phyloP scores from a whole-genome alignment of 2,113 vertebrate genomes.

The Bungarus multicinctus region DNA sequence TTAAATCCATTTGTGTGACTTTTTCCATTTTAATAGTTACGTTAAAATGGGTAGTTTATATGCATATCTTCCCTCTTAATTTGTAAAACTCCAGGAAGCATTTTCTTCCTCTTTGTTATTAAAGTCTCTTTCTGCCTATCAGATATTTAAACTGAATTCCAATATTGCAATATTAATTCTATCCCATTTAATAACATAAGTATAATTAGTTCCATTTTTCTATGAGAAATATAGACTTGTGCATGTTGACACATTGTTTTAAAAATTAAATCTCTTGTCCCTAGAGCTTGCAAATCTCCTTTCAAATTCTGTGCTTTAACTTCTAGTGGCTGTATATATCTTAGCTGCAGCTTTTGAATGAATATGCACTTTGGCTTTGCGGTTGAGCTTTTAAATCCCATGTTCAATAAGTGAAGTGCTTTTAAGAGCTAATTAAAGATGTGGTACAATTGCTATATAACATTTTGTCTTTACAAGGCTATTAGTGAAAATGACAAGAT shows the following conservation, averaged over 20 bases:
- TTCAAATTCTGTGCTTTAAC: not conserved
- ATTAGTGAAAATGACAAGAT: conserved; percentile 29
- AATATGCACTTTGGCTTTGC: conserved; percentile 17
- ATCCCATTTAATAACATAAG: not conserved
- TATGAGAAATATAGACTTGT: not conserved
- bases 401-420: not conserved
- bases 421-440: conserved; percentile 44
- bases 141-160: conserved; percentile 9
- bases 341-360: not conserved
- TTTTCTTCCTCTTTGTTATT: not conserved
- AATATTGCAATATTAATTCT: not conserved
- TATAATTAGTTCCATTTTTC: not conserved
- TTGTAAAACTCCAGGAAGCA: conserved; percentile 14
- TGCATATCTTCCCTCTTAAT: not conserved
- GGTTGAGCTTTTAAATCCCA: conserved; percentile 28
- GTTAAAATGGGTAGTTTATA: not conserved
- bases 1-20: not conserved
- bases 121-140: not conserved
- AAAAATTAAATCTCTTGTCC: rapidly evolving
- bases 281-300: not conserved
- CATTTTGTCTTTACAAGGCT: conserved; percentile 36
- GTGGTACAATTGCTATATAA: not conserved
- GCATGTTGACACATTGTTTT: not conserved
- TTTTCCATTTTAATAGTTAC: not conserved
- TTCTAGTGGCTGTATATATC: not conserved